A percentile compares a stretch with the other conserved stretches of the same genome.
Evolutionary conservation across 2,113 vertebrate species (phyloP).

Genomic region (Clinocottus analis): DNA sequence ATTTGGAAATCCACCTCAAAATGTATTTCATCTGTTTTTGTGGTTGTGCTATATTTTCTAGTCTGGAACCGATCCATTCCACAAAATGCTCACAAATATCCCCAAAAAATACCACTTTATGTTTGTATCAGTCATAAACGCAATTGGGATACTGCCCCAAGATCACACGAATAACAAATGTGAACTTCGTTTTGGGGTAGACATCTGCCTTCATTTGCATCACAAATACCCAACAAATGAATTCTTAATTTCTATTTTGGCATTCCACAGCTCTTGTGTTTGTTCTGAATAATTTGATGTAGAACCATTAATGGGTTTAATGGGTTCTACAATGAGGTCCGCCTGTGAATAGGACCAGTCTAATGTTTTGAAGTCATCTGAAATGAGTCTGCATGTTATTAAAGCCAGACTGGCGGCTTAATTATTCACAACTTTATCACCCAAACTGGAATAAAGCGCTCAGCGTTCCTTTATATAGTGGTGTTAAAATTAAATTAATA

Average conservation of each 20-base stretch:
- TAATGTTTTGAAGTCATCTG: slow-evolving; percentile 53
- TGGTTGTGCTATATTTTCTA: neutral
- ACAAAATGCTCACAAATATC: slow-evolving; percentile 9
- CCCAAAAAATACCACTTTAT: slow-evolving; percentile 1
- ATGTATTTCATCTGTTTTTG: slow-evolving; percentile 8
- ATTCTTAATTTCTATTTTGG: slow-evolving; percentile 69
- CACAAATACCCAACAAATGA: slow-evolving; percentile 63
- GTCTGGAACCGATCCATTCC: slow-evolving; percentile 20
- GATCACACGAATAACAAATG: slow-evolving; percentile 53
- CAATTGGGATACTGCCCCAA: slow-evolving; percentile 21
- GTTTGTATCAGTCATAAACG: slow-evolving; percentile 33
- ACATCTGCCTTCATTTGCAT: slow-evolving; percentile 69
- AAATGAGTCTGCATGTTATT: slow-evolving; percentile 55
- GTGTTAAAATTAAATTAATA: slow-evolving; percentile 14
- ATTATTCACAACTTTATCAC: slow-evolving; percentile 63
- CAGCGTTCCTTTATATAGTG: neutral
- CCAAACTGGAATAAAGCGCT: slow-evolving; percentile 36
- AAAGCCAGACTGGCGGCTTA: slow-evolving; percentile 51
- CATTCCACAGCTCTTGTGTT: slow-evolving; percentile 60
- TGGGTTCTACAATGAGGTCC: slow-evolving; percentile 49
- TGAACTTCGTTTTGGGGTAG: slow-evolving; percentile 47
- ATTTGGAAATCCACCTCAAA: slow-evolving; percentile 10
- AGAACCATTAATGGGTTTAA: slow-evolving; percentile 46
- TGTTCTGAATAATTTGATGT: slow-evolving; percentile 64
- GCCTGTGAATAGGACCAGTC: slow-evolving; percentile 45